Percentiles rank a stretch among this genome's conserved stretches.
Conservation (phyloP, 1,140 invertebrate species). For the Drosophila yakuba region DNA sequence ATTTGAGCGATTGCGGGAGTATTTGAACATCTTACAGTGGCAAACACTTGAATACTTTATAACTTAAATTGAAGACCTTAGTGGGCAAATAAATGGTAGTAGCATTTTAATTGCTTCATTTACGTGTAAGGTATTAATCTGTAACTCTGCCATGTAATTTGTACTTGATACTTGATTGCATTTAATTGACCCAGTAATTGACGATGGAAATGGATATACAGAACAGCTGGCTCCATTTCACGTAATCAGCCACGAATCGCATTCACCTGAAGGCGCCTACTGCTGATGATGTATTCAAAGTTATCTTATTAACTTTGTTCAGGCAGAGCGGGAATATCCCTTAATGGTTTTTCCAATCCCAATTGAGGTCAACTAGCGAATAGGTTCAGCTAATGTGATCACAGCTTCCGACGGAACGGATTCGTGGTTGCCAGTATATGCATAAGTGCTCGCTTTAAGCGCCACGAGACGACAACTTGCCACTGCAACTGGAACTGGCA, state of each 20-base stretch:
- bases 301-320: conserved; percentile 20
- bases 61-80: too few species aligned
- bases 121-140: too few species aligned
- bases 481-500: conserved; percentile 28
- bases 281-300: background rate
- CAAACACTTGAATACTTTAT: too few species aligned
- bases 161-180: background rate
- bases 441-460: conserved; percentile 38
- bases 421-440: conserved; percentile 20
- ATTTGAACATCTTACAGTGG: too few species aligned
- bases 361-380: conserved; percentile 36
- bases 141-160: background rate
- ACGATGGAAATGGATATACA: too few species aligned
- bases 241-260: background rate
- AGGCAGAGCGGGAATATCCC: background rate
- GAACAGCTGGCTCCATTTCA: background rate
- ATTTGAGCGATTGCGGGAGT: background rate
- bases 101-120: too few species aligned
- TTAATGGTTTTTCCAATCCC: conserved; percentile 33
- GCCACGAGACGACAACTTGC: conserved; percentile 10
- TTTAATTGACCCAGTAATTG: background rate
- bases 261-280: background rate
- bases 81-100: too few species aligned
- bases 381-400: conserved; percentile 36
- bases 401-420: conserved; percentile 24